Evolutionary conservation across 2,113 vertebrate genomes (phyloP).

Genomic region (Eidolon helvum): DNA sequence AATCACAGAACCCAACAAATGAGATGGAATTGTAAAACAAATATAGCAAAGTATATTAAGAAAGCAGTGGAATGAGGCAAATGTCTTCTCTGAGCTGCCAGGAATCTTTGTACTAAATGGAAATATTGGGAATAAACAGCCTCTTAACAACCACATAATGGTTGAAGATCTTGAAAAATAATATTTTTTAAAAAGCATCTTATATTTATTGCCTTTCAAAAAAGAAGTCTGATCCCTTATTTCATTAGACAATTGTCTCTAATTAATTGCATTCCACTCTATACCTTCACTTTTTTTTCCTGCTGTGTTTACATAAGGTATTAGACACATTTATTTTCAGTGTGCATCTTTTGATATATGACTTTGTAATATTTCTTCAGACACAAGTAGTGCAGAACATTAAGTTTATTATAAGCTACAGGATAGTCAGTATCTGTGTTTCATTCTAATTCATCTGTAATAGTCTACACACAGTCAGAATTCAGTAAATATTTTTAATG

Average conservation of each 20-base stretch:
- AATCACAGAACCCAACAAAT: conserved; percentile 64
- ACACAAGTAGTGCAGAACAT: neutral
- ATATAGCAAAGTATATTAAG: conserved; percentile 9
- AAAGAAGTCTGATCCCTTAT: neutral
- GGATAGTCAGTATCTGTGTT: neutral
- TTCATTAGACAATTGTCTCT: neutral
- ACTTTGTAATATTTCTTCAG: neutral
- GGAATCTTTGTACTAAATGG: neutral
- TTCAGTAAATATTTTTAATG: conserved; percentile 1
- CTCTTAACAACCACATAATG: neutral
- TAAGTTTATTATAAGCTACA: neutral
- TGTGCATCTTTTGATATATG: neutral
- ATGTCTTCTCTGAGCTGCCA: neutral
- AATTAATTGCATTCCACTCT: neutral
- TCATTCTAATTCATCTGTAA: neutral
- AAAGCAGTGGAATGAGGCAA: neutral
- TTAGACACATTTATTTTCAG: neutral
- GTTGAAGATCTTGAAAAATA: neutral
- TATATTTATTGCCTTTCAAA: neutral
- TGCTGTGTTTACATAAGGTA: neutral
- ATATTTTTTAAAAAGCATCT: neutral
- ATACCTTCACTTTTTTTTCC: neutral
- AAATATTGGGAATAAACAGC: neutral
- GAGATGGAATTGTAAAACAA: conserved; percentile 61
- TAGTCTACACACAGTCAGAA: neutral